Evolutionary conservation across 1,140 invertebrate species (phyloP).

Genomic region (Ostrea edulis): DNA sequence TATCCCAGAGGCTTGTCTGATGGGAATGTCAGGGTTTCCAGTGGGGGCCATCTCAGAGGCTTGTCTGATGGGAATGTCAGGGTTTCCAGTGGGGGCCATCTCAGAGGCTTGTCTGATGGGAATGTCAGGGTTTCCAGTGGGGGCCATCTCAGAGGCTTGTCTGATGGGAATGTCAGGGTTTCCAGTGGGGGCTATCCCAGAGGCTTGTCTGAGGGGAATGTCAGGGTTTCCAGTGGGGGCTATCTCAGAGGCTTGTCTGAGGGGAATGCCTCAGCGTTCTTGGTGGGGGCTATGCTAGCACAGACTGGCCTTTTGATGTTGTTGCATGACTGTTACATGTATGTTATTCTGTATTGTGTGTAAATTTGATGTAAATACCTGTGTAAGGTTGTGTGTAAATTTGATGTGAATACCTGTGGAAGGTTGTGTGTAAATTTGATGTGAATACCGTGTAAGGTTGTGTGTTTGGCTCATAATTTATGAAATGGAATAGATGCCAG

Average conservation of each 20-base stretch:
- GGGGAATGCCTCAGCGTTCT: background rate
- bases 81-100: background rate
- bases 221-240: background rate
- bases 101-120: background rate
- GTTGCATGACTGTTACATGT: slow-evolving; percentile 16
- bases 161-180: background rate
- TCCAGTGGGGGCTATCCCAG: background rate
- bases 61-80: background rate
- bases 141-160: background rate
- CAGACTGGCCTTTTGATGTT: slow-evolving; percentile 21
- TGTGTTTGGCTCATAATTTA: slow-evolving; percentile 6
- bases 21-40: background rate
- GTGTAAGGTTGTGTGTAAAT: background rate
- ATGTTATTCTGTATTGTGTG: background rate
- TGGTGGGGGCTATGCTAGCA: background rate
- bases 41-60: background rate
- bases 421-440: background rate
- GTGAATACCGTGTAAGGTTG: background rate
- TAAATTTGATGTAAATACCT: background rate
- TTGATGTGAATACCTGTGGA: too few species aligned
- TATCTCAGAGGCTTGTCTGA: background rate
- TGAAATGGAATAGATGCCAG: background rate
- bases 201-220: background rate
- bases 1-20: background rate
- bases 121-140: background rate